These are phyloP conservation scores for Cydia strobilella DNA, from an alignment of 1,140 invertebrate species.

Conservation along the genomic window DNA sequence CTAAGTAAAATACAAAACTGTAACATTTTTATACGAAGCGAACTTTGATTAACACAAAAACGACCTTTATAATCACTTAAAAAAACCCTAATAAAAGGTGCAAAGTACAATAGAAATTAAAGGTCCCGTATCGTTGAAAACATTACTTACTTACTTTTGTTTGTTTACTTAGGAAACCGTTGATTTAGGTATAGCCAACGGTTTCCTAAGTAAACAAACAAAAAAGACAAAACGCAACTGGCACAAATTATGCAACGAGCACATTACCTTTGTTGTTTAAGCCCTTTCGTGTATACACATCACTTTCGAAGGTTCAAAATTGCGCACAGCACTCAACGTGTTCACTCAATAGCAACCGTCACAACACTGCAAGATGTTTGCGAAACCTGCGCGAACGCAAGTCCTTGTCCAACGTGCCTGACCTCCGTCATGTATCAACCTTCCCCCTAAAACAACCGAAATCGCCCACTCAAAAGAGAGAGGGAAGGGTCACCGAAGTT, in stretches of 20 bases:
- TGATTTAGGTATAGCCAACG: too few species aligned
- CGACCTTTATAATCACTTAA: neutral
- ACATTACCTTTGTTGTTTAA: slow-evolving; percentile 23
- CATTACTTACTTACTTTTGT: too few species aligned
- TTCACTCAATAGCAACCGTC: slow-evolving; percentile 5
- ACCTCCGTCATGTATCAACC: neutral
- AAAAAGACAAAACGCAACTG: slow-evolving; percentile 11
- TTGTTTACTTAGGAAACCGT: too few species aligned
- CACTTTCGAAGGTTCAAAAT: slow-evolving; percentile 32
- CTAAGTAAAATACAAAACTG: too few species aligned
- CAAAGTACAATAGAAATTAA: neutral
- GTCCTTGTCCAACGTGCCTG: slow-evolving; percentile 34
- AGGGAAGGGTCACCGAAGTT: neutral
- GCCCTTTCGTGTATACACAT: slow-evolving; percentile 34
- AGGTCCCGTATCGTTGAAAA: neutral
- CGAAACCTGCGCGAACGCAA: slow-evolving; percentile 43
- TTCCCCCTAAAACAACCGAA: slow-evolving; percentile 9
- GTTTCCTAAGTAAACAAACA: neutral
- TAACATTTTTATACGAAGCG: too few species aligned
- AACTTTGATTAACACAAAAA: too few species aligned
- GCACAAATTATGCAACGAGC: slow-evolving; percentile 15
- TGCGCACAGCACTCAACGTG: slow-evolving; percentile 5
- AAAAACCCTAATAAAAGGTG: too few species aligned
- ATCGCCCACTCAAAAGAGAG: slow-evolving; percentile 9
- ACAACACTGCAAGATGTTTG: slow-evolving; percentile 42